Evolutionary conservation across 2,888 invertebrate genomes (phyloP).

Genomic region (Andrena chrysosceles): DNA sequence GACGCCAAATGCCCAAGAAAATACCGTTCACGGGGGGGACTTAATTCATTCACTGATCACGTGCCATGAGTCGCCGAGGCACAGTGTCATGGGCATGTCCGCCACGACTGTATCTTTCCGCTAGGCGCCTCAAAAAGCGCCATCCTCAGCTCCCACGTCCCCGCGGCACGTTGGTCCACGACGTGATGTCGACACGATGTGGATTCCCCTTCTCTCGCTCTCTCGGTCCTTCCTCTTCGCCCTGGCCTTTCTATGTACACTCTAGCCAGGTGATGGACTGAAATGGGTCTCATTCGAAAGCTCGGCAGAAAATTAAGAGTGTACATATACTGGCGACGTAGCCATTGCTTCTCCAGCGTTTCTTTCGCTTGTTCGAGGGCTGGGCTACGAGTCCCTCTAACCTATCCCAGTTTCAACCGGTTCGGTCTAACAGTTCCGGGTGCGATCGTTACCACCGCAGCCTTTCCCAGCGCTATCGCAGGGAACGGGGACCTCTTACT

Average conservation of each 20-base stretch:
- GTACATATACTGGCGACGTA: slow-evolving; percentile 61
- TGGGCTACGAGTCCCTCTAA: slow-evolving; percentile 21
- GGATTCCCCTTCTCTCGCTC: slow-evolving; percentile 26
- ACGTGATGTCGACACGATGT: slow-evolving; percentile 55
- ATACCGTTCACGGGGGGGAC: not conserved
- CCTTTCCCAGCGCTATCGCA: slow-evolving; percentile 42
- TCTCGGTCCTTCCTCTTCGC: slow-evolving; percentile 2
- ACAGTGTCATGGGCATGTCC: slow-evolving; percentile 42
- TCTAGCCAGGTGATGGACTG: slow-evolving; percentile 68
- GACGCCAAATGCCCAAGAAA: not conserved
- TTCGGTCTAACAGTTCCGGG: slow-evolving; percentile 39
- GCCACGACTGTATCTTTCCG: slow-evolving; percentile 27
- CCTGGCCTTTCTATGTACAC: slow-evolving; percentile 55
- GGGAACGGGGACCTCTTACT: slow-evolving; percentile 38
- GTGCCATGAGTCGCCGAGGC: slow-evolving; percentile 25
- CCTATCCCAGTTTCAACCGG: slow-evolving; percentile 37
- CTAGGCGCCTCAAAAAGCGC: slow-evolving; percentile 40
- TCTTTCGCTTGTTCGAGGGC: slow-evolving; percentile 30
- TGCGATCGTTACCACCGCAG: slow-evolving; percentile 43
- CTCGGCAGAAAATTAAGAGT: slow-evolving; percentile 72
- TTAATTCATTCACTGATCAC: slow-evolving; percentile 46
- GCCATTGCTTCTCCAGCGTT: slow-evolving; percentile 46
- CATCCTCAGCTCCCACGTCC: slow-evolving; percentile 50
- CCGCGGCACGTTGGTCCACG: slow-evolving; percentile 49
- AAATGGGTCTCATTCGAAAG: slow-evolving; percentile 76